Evolutionary conservation across 1,140 invertebrate species (phyloP).

Genomic region (Andricus grossulariae): DNA sequence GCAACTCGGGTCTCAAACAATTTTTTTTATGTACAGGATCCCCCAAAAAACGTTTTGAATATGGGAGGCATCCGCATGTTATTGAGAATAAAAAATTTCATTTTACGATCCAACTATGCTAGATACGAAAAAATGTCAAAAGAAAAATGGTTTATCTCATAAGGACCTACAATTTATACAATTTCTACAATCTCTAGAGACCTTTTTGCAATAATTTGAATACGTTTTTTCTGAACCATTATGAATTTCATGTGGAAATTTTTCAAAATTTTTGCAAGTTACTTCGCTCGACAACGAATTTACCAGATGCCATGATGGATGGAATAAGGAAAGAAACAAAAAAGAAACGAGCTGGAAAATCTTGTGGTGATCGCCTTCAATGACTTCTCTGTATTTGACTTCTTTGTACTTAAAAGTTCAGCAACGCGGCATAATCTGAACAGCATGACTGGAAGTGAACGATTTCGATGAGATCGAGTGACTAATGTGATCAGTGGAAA

Average conservation of each 20-base stretch:
- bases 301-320: constrained; percentile 25
- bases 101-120: too few species aligned
- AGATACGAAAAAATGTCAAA: too few species aligned
- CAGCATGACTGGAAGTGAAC: constrained; percentile 68
- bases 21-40: too few species aligned
- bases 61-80: too few species aligned
- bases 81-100: too few species aligned
- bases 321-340: constrained; percentile 5
- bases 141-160: too few species aligned
- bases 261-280: background rate
- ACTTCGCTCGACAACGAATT: background rate
- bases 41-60: too few species aligned
- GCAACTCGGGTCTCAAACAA: too few species aligned
- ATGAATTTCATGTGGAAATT: background rate
- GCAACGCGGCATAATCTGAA: constrained; percentile 72
- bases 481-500: constrained; percentile 46
- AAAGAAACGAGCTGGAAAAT: constrained; percentile 36
- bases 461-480: constrained; percentile 67
- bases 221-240: too few species aligned
- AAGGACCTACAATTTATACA: too few species aligned
- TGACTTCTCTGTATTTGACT: constrained; percentile 62
- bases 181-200: too few species aligned
- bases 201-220: too few species aligned
- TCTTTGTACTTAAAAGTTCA: constrained; percentile 68
- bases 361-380: constrained; percentile 61